Percentiles rank a stretch among this genome's conserved stretches.
These are phyloP conservation scores for Carlito syrichta DNA, from an alignment of 2,113 vertebrate genomes.

Conservation along the genomic window DNA sequence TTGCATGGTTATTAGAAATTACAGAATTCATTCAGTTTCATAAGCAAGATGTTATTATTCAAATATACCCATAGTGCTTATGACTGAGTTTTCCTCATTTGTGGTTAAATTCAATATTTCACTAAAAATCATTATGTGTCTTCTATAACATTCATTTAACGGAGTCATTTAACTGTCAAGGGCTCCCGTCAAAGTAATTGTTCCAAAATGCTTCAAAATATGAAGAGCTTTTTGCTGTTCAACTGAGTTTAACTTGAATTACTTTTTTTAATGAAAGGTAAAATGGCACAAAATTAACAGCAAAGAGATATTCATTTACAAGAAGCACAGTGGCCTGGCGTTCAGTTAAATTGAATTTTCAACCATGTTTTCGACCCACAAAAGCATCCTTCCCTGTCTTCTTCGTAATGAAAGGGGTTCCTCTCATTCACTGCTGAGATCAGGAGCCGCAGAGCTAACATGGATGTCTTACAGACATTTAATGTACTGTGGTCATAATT, in stretches of 20 bases:
- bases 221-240: conserved; percentile 73
- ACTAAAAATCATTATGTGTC: conserved; percentile 75
- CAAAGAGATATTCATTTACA: conserved; percentile 59
- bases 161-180: conserved; percentile 77
- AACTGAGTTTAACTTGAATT: conserved; percentile 70
- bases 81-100: conserved; percentile 72
- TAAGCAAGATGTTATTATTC: conserved; percentile 70
- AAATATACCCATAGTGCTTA: conserved; percentile 58
- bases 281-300: conserved; percentile 71
- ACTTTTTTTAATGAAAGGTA: conserved; percentile 74
- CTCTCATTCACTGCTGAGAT: neutral
- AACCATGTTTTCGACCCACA: neutral
- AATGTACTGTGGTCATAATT: conserved; percentile 37
- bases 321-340: conserved; percentile 29
- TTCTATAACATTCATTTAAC: conserved; percentile 78
- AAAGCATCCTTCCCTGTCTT: conserved; percentile 30
- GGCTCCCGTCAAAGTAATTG: conserved; percentile 77
- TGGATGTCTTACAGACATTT: neutral
- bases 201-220: conserved; percentile 78
- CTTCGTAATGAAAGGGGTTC: neutral
- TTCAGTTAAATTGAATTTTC: conserved; percentile 63
- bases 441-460: neutral
- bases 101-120: conserved; percentile 79
- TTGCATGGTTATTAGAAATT: conserved; percentile 62
- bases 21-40: conserved; percentile 63